Evolutionary conservation across 2,113 vertebrate species (phyloP).

Genomic region (Dendrocopos noguchii): DNA sequence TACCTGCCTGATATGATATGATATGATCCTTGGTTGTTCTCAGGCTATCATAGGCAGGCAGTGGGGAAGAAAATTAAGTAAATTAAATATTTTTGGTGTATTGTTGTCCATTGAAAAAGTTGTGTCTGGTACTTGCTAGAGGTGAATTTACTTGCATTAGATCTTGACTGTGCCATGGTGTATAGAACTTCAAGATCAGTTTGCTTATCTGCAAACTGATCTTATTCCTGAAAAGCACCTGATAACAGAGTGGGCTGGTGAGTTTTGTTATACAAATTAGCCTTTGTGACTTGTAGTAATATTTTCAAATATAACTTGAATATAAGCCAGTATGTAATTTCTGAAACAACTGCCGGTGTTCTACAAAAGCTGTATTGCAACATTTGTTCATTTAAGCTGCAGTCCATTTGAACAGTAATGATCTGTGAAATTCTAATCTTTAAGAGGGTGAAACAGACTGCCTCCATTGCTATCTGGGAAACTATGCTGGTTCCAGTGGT

Average conservation of each 20-base stretch:
- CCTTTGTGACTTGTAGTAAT: neutral
- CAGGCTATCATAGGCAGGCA: neutral
- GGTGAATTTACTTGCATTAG: neutral
- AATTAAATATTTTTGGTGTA: neutral
- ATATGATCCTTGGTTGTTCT: neutral
- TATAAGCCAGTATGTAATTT: neutral
- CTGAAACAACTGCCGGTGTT: neutral
- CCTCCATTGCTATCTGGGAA: neutral
- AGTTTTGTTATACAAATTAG: neutral
- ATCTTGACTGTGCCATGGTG: neutral
- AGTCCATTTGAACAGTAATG: neutral
- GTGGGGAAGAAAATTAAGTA: neutral
- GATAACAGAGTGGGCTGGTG: neutral
- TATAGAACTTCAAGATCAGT: neutral
- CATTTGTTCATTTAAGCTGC: neutral
- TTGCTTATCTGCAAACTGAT: neutral
- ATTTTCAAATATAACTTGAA: slow-evolving; percentile 8
- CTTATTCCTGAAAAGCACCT: neutral
- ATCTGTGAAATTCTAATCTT: neutral
- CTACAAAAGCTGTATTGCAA: neutral
- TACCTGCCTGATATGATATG: neutral
- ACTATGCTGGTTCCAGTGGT: neutral
- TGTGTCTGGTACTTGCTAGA: neutral
- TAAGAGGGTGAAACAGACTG: neutral
- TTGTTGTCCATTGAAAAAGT: neutral